phyloP scores from a whole-genome alignment of 2,113 vertebrate genomes.

The Ophiodon elongatus region DNA sequence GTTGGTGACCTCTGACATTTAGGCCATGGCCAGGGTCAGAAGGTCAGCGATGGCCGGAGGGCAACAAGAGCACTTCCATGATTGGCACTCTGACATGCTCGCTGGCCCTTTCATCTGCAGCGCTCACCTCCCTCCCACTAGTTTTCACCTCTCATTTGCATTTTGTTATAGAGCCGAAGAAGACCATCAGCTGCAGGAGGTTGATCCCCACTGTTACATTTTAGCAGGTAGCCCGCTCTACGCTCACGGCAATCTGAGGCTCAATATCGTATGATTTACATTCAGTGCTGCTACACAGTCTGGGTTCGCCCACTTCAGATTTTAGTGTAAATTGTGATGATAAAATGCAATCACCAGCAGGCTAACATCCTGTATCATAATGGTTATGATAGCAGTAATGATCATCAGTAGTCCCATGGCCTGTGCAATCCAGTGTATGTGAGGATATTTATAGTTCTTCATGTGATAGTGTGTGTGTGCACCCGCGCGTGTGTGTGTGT shows the following conservation, averaged over 20 bases:
- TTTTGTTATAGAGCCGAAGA: constrained; percentile 34
- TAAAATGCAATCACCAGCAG: constrained; percentile 54
- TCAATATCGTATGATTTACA: constrained; percentile 65
- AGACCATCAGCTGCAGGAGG: constrained; percentile 38
- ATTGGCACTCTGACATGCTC: constrained; percentile 77
- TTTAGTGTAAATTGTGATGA: constrained; percentile 56
- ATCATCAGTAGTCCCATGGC: constrained; percentile 73
- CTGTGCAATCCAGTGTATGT: constrained; percentile 54
- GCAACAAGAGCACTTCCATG: constrained; percentile 81
- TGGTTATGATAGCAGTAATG: constrained; percentile 76
- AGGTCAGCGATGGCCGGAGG: constrained; percentile 84
- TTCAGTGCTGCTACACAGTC: constrained; percentile 33
- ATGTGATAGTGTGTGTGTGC: constrained; percentile 41
- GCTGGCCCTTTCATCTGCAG: constrained; percentile 54
- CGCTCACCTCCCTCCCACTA: constrained; percentile 33
- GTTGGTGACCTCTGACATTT: constrained; percentile 82
- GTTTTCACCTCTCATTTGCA: constrained; percentile 65
- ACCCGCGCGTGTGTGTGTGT: constrained; percentile 41
- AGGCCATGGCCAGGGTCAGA: constrained; percentile 83
- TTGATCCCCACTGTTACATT: constrained; percentile 14
- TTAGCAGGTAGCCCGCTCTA: constrained; percentile 42
- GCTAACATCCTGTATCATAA: constrained; percentile 61
- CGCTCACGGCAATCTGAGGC: constrained; percentile 42
- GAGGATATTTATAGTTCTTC: constrained; percentile 74
- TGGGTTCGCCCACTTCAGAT: constrained; percentile 10